Evolutionary conservation across 2,113 vertebrate genomes (phyloP).

Genomic region (Sorex araneus): DNA sequence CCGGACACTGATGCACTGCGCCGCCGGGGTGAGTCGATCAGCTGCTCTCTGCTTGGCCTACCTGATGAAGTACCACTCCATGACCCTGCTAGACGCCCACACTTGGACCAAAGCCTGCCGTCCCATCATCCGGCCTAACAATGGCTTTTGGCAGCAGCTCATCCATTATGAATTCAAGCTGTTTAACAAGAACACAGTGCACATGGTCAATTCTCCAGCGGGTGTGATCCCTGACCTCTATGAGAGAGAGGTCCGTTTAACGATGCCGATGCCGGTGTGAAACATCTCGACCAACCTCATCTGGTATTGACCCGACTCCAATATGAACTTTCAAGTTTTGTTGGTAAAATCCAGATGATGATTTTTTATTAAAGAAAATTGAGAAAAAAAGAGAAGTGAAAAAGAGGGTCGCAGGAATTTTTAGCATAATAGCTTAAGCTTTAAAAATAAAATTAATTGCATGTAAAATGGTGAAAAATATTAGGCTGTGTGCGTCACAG

Average conservation of each 20-base stretch:
- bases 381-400: no score
- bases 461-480: background rate
- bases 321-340: background rate
- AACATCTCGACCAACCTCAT: background rate
- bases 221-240: slow-evolving; percentile 70
- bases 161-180: slow-evolving; percentile 89
- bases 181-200: slow-evolving; percentile 87
- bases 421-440: background rate
- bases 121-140: slow-evolving; percentile 87
- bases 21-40: slow-evolving; percentile 87
- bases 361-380: background rate
- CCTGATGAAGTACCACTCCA: slow-evolving; percentile 88
- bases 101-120: slow-evolving; percentile 85
- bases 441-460: slow-evolving; percentile 62
- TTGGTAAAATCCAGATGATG: background rate
- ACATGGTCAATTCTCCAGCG: slow-evolving; percentile 69
- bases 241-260: slow-evolving; percentile 46
- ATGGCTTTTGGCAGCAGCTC: slow-evolving; percentile 91
- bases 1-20: slow-evolving; percentile 88
- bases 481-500: background rate
- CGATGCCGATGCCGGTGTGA: slow-evolving; percentile 51
- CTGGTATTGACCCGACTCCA: background rate
- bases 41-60: slow-evolving; percentile 88
- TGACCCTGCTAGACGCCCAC: slow-evolving; percentile 87
- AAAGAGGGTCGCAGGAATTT: background rate